Conservation (phyloP, 2,797 vertebrate genomes). For the Syngnathus acus region DNA sequence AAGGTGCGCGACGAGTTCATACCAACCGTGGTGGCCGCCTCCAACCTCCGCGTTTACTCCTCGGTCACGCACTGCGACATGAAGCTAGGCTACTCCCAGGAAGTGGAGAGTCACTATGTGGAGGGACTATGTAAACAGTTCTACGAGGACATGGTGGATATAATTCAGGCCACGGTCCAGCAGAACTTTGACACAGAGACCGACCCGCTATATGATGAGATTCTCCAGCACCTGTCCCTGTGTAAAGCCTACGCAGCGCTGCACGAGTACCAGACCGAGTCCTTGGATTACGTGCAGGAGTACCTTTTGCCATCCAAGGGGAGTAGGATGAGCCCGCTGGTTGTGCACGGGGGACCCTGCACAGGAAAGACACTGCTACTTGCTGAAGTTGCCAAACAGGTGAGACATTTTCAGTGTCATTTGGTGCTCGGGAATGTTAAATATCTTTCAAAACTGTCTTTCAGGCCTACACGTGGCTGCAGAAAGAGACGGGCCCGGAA, state of each 20-base stretch:
- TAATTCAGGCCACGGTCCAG: slow-evolving; percentile 96
- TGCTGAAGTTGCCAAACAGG: slow-evolving; percentile 93
- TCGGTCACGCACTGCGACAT: slow-evolving; percentile 98
- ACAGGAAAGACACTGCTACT: slow-evolving; percentile 94
- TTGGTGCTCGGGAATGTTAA: background rate
- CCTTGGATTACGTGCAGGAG: slow-evolving; percentile 83
- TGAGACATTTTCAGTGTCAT: slow-evolving; percentile 51
- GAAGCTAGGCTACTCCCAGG: slow-evolving; percentile 94
- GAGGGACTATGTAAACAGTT: slow-evolving; percentile 98
- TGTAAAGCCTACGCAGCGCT: slow-evolving; percentile 86
- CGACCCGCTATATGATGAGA: slow-evolving; percentile 88
- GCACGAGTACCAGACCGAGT: slow-evolving; percentile 87
- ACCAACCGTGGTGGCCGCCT: slow-evolving; percentile 90
- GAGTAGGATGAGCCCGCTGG: slow-evolving; percentile 81
- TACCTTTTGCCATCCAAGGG: slow-evolving; percentile 85
- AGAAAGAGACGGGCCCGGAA: slow-evolving; percentile 91
- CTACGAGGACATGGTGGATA: slow-evolving; percentile 99
- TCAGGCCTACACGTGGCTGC: slow-evolving; percentile 90
- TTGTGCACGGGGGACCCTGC: slow-evolving; percentile 91
- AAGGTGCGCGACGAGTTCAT: slow-evolving; percentile 98
- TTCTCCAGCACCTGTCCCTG: slow-evolving; percentile 90
- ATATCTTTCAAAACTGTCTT: slow-evolving; percentile 38
- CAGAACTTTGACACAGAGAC: slow-evolving; percentile 96
- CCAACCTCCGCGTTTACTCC: slow-evolving; percentile 94
- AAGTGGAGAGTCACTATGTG: slow-evolving; percentile 96